Percentiles rank a stretch among this genome's conserved stretches.
Conservation (phyloP, 2,113 vertebrate genomes). For the Symphodus melops region DNA sequence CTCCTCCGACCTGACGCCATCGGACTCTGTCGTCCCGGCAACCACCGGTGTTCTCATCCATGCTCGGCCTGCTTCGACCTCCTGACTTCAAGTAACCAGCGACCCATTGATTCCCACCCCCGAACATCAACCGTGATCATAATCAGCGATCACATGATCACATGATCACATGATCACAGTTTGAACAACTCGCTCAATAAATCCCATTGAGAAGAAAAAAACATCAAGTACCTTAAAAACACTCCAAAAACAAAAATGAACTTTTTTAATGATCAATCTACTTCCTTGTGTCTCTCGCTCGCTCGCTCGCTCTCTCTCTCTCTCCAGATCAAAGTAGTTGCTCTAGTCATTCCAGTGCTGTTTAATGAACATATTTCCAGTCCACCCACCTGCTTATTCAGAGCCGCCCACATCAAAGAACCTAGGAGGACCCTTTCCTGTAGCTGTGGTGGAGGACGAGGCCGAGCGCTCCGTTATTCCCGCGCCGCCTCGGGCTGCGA, state of each 20-base stretch:
- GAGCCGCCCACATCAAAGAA: slow-evolving; percentile 72
- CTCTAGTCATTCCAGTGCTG: slow-evolving; percentile 59
- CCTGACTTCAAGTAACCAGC: no score
- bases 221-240: background rate
- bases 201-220: slow-evolving; percentile 1
- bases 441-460: slow-evolving; percentile 51
- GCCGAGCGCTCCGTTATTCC: slow-evolving; percentile 30
- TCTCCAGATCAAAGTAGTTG: slow-evolving; percentile 59
- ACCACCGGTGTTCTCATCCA: no score
- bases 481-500: slow-evolving; percentile 30
- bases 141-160: background rate
- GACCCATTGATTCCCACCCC: no score
- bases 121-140: no score
- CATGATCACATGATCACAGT: background rate
- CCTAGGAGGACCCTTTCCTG: slow-evolving; percentile 61
- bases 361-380: slow-evolving; percentile 75
- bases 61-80: no score
- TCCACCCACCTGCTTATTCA: slow-evolving; percentile 72
- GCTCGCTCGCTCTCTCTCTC: background rate
- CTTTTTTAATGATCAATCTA: slow-evolving; percentile 48
- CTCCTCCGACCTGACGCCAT: no score
- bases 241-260: slow-evolving; percentile 29
- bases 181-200: background rate
- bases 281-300: slow-evolving; percentile 1
- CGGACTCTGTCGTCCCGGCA: no score